Evolutionary conservation across 1,140 invertebrate species (phyloP).

Genomic region (Drosophila cardini): DNA sequence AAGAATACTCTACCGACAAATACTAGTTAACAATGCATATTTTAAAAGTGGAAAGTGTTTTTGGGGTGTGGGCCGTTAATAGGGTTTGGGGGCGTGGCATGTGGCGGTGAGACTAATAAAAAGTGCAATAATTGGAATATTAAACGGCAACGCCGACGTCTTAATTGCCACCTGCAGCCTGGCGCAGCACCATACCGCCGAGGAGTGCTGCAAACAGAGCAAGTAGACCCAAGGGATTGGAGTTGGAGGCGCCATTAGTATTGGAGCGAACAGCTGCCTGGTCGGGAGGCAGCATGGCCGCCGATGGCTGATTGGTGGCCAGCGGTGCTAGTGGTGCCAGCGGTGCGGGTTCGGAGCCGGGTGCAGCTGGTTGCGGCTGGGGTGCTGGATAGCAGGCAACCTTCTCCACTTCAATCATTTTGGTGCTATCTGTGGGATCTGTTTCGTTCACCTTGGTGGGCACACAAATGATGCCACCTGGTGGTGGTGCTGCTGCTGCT

Average conservation of each 20-base stretch:
- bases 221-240: neutral
- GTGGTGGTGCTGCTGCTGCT: conserved; percentile 54
- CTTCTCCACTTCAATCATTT: conserved; percentile 80
- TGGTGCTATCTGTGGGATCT: conserved; percentile 72
- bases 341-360: conserved; percentile 57
- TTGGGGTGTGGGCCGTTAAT: neutral
- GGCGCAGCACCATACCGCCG: conserved; percentile 2
- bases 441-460: conserved; percentile 80
- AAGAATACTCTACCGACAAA: conserved; percentile 30
- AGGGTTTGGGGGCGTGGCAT: neutral
- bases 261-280: conserved; percentile 67
- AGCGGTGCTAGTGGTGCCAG: conserved; percentile 59
- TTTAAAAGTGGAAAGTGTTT: neutral
- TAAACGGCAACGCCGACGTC: neutral
- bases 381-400: conserved; percentile 82
- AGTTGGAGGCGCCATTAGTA: conserved; percentile 13
- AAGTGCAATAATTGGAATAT: conserved; percentile 26
- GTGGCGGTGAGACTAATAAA: conserved; percentile 26
- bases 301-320: conserved; percentile 46
- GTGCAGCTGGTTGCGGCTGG: conserved; percentile 60
- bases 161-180: conserved; percentile 27
- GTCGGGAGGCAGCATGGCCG: conserved; percentile 52
- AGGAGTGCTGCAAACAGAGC: conserved; percentile 12
- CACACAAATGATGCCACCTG: conserved; percentile 79
- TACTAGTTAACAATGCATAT: conserved; percentile 39